These are phyloP conservation scores for Platypus cylindrus DNA, from an alignment of 2,888 invertebrate species.

Conservation along the genomic window DNA sequence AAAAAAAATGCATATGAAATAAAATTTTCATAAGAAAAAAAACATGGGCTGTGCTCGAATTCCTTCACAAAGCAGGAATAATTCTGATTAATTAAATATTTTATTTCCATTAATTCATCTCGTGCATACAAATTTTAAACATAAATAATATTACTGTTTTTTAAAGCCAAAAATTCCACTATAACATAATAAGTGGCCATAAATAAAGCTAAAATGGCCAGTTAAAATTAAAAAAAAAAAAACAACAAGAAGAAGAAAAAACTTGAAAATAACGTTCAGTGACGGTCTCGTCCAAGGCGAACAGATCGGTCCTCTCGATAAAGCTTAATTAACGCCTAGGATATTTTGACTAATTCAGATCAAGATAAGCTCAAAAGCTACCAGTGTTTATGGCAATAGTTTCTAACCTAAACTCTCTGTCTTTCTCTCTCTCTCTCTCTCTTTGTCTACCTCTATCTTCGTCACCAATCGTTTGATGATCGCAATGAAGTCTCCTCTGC, in stretches of 20 bases:
- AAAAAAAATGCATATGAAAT: no score
- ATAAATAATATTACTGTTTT: no score
- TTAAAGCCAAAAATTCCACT: slow-evolving; percentile 20
- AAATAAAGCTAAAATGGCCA: no score
- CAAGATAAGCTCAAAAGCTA: slow-evolving; percentile 26
- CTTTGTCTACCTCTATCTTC: slow-evolving; percentile 4
- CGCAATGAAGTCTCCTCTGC: not conserved
- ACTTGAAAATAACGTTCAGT: not conserved
- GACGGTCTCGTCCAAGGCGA: slow-evolving; percentile 2
- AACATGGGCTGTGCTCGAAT: no score
- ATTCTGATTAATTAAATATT: no score
- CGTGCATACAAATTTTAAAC: no score
- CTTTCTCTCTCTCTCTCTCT: slow-evolving; percentile 16
- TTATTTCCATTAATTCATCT: no score
- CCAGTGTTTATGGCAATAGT: slow-evolving; percentile 30
- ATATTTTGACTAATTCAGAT: slow-evolving; percentile 27
- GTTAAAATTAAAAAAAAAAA: no score
- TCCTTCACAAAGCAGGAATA: no score
- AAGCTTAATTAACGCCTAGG: slow-evolving; percentile 27
- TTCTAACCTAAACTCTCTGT: slow-evolving; percentile 22
- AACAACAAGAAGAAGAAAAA: slow-evolving; percentile 21
- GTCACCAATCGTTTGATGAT: not conserved
- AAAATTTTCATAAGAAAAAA: no score
- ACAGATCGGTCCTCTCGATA: slow-evolving; percentile 19
- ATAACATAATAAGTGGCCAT: slow-evolving; percentile 7